Evolutionary conservation across 92 coral and sea anemone species (phyloP).

Genomic region (Micromussa lordhowensis): DNA sequence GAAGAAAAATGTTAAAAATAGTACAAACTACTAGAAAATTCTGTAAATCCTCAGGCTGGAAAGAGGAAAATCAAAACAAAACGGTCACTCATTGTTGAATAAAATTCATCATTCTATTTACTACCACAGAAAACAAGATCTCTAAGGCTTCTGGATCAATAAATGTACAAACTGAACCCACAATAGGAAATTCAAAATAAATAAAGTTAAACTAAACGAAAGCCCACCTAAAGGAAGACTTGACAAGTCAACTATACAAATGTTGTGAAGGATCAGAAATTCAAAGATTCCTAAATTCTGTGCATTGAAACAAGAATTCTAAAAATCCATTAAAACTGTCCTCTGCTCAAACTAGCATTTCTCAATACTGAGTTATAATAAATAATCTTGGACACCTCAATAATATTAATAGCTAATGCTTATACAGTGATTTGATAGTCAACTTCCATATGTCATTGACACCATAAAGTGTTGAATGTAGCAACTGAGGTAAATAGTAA

Average conservation of each 20-base stretch:
- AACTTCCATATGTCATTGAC: background rate
- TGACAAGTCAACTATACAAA: background rate
- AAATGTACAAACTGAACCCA: background rate
- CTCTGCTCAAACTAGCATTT: background rate
- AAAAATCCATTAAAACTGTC: conserved; percentile 18
- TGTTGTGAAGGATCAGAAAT: background rate
- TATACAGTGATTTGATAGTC: conserved; percentile 7
- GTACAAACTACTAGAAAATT: background rate
- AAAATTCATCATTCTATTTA: background rate
- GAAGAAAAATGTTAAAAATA: background rate
- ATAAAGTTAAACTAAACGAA: background rate
- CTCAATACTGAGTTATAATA: conserved; percentile 19
- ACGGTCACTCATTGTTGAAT: background rate
- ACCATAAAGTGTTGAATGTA: background rate
- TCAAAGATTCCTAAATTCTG: conserved; percentile 2
- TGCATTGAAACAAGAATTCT: background rate
- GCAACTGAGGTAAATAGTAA: background rate
- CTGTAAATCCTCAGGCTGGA: background rate
- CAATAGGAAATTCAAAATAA: background rate
- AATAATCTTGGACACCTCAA: conserved; percentile 30
- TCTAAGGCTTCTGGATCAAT: background rate
- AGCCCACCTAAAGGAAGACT: background rate
- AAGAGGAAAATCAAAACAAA: background rate
- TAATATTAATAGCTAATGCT: background rate
- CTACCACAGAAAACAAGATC: background rate